A percentile compares a stretch with the other conserved stretches of the same genome.
Evolutionary conservation across 2,888 invertebrate species (phyloP).

Genomic region (Harpalus rubripes): DNA sequence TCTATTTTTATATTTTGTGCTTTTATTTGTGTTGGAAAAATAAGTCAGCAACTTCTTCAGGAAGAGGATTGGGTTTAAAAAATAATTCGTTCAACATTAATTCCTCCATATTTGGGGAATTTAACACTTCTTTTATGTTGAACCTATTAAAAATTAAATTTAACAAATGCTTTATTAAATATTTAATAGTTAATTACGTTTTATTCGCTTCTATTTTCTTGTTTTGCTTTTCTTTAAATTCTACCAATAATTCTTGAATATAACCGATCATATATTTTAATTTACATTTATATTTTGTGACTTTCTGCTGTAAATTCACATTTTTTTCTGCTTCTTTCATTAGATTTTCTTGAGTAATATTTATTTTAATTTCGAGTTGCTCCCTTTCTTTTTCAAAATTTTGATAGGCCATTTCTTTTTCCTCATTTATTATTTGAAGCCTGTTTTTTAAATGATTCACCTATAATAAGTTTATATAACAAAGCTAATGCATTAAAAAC

Average conservation of each 20-base stretch:
- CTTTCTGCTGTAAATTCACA: constrained; percentile 63
- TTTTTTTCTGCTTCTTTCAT: constrained; percentile 56
- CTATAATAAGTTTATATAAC: constrained; percentile 19
- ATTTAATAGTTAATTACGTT: background rate
- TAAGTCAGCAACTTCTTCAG: constrained; percentile 47
- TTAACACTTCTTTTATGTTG: background rate
- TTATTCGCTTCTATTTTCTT: constrained; percentile 45
- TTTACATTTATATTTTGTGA: constrained; percentile 67
- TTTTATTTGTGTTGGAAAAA: constrained; percentile 61
- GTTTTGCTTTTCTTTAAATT: constrained; percentile 59
- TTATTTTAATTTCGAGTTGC: constrained; percentile 47
- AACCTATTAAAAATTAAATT: constrained; percentile 37
- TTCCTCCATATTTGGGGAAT: constrained; percentile 52
- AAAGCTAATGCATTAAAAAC: background rate
- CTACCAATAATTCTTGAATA: constrained; percentile 55
- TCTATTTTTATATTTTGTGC: constrained; percentile 47
- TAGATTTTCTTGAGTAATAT: constrained; percentile 5
- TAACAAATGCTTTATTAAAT: background rate
- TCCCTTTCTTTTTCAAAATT: constrained; percentile 51
- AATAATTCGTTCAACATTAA: constrained; percentile 67
- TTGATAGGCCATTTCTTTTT: constrained; percentile 50
- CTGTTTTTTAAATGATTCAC: constrained; percentile 40
- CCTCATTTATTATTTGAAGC: constrained; percentile 29
- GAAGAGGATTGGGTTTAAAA: constrained; percentile 65
- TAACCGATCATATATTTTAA: constrained; percentile 65